Evolutionary conservation across 2,888 invertebrate genomes (phyloP).

Genomic region (Abscondita cerata): DNA sequence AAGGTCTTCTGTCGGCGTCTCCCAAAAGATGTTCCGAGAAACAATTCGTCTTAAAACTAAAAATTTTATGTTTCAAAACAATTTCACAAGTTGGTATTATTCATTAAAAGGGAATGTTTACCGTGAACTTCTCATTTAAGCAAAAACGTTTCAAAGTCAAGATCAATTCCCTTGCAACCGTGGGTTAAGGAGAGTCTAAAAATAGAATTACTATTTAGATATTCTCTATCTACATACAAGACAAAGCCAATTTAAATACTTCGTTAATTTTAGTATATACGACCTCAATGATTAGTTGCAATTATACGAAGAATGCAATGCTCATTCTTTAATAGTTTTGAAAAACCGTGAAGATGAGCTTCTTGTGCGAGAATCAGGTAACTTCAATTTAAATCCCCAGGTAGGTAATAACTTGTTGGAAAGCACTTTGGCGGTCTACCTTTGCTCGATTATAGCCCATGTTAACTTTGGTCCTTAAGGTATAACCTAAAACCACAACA

Average conservation of each 20-base stretch:
- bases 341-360: slow-evolving; percentile 17
- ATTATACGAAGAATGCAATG: slow-evolving; percentile 4
- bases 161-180: slow-evolving; percentile 26
- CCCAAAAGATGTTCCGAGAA: not conserved
- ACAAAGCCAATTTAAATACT: slow-evolving; percentile 22
- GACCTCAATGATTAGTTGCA: slow-evolving; percentile 6
- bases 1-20: not conserved
- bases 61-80: not conserved
- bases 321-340: slow-evolving; percentile 5
- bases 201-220: slow-evolving; percentile 26
- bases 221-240: slow-evolving; percentile 21
- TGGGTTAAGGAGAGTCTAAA: slow-evolving; percentile 23
- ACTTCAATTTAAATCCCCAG: slow-evolving; percentile 32
- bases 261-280: slow-evolving; percentile 11
- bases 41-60: not conserved
- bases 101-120: slow-evolving; percentile 15
- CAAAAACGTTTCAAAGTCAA: slow-evolving; percentile 29
- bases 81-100: slow-evolving; percentile 2
- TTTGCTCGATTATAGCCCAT: slow-evolving; percentile 39
- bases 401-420: slow-evolving; percentile 46
- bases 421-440: slow-evolving; percentile 46
- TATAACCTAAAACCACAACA: slow-evolving; percentile 4
- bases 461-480: slow-evolving; percentile 19
- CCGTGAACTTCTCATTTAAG: slow-evolving; percentile 16
- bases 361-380: slow-evolving; percentile 28